Percentiles rank a stretch among this genome's conserved stretches.
Conservation (phyloP, 2,888 invertebrate species). For the Latrodectus elegans region DNA sequence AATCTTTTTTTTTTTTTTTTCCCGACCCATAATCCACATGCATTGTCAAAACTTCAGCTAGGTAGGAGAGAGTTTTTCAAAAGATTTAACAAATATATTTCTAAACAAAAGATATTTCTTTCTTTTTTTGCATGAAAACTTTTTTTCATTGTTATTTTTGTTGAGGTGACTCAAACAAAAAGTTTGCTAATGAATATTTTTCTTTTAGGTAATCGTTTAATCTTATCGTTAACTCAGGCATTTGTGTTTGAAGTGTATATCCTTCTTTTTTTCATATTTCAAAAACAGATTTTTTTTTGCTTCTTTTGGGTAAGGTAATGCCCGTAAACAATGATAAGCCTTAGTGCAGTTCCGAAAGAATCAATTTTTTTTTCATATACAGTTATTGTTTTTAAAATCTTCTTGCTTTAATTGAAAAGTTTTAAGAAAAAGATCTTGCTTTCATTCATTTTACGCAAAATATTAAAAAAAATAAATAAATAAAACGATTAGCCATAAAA, state of each 20-base stretch:
- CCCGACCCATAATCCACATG: constrained; percentile 13
- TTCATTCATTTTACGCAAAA: too few species aligned
- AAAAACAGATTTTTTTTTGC: constrained; percentile 3
- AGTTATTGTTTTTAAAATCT: too few species aligned
- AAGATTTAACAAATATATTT: constrained; percentile 66
- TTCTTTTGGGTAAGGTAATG: constrained; percentile 24
- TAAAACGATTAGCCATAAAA: too few species aligned
- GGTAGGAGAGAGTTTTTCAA: constrained; percentile 33
- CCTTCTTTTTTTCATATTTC: background rate
- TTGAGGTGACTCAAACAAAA: constrained; percentile 39
- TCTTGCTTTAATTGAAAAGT: too few species aligned
- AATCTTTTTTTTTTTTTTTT: constrained; percentile 11
- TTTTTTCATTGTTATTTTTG: constrained; percentile 16
- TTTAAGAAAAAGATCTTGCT: too few species aligned
- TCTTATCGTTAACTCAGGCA: constrained; percentile 55
- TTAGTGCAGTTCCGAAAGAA: constrained; percentile 8
- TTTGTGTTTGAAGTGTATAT: constrained; percentile 59
- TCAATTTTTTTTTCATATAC: background rate
- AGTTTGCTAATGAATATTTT: constrained; percentile 47
- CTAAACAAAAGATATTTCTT: constrained; percentile 52
- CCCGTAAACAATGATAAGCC: constrained; percentile 61
- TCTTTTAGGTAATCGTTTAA: constrained; percentile 64
- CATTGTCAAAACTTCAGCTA: constrained; percentile 54
- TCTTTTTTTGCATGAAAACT: constrained; percentile 5
- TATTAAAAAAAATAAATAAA: too few species aligned